Evolutionary conservation across 2,797 vertebrate species (phyloP), one percentile per base, ranked within the genome.

Genomic region (Peromyscus melanophrys): DNA sequence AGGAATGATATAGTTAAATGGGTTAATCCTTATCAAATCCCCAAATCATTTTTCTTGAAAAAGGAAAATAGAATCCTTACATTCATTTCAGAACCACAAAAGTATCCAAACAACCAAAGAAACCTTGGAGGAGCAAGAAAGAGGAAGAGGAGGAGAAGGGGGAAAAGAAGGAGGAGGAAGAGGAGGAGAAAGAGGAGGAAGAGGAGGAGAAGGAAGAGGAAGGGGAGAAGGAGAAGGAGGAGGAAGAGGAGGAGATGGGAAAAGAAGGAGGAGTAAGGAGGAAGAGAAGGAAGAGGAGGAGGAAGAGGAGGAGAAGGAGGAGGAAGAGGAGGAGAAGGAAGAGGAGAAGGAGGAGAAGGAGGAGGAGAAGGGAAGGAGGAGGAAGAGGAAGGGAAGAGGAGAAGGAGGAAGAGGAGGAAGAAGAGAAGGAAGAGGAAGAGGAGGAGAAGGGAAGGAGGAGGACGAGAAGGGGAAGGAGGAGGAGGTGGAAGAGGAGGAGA

Each of bases 231-330:
- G 9, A 27, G 16, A 1, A 7, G 11, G 6, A 46, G 9, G 46
- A 8, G 46, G 46, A 46, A 6, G 46, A 9, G 7, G 46, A 46
- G 46, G 6, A 46, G 46, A 7, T 1, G 6, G 6, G 40, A 1
- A 1, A 12, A 11, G 13, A 2, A 11, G 2, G 2, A 2, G 13
- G 13, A 29, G 6, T 7, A n/a, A n/a, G 9, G 9, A 46, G 37
- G 46, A 37, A 25, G 16, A 34, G 23, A 23, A 6, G 31, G 9
- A 1, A 12, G 9, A 9, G 46, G 9, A 7, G 46, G 7, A 6
- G 8, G 7, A 46, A 10, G 2, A 6, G 49, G 2, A 2, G 2
- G 12, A 2, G 49, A 52, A 13, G 49, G 13, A 2, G 49, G 13
- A 7, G 12, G 2, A 1, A 2, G 13, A 11, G 49, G 5, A 6